phyloP scores from a whole-genome alignment of 2,888 invertebrate species.

The Quadriops clusia region DNA sequence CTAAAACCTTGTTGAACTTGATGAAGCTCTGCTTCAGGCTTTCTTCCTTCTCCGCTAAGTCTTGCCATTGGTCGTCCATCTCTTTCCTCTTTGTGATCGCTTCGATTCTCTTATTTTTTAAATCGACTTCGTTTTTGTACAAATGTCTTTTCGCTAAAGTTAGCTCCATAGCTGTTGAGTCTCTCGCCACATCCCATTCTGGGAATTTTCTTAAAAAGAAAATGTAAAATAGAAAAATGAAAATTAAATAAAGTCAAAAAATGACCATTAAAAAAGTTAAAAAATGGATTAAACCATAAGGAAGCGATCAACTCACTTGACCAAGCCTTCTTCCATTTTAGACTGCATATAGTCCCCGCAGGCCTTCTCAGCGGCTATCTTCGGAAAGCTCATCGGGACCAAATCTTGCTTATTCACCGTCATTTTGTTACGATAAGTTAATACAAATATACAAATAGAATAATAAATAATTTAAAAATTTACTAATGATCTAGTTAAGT shows the following conservation, averaged over 20 bases:
- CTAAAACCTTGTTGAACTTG: conserved; percentile 44
- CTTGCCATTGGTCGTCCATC: conserved; percentile 45
- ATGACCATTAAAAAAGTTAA: no score
- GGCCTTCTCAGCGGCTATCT: conserved; percentile 6
- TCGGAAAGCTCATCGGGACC: conserved; percentile 9
- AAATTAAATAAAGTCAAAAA: no score
- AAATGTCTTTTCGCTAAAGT: conserved; percentile 26
- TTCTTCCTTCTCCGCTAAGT: conserved; percentile 42
- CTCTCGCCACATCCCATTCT: conserved; percentile 49
- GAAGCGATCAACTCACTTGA: conserved; percentile 8
- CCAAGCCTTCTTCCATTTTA: conserved; percentile 5
- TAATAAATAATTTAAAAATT: no score
- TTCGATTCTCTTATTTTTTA: conserved; percentile 21
- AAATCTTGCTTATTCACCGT: background rate
- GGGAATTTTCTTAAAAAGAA: conserved; percentile 42
- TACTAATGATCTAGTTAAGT: no score
- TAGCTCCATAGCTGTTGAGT: conserved; percentile 38
- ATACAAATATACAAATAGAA: no score
- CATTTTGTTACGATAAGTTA: background rate
- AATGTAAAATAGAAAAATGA: no score
- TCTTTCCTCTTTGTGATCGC: conserved; percentile 33
- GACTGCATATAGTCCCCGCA: conserved; percentile 9
- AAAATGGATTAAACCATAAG: no score
- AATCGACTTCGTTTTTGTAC: background rate
- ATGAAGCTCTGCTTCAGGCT: conserved; percentile 46